Conservation (phyloP, 2,113 vertebrate species). For the Callospermophilus lateralis region DNA sequence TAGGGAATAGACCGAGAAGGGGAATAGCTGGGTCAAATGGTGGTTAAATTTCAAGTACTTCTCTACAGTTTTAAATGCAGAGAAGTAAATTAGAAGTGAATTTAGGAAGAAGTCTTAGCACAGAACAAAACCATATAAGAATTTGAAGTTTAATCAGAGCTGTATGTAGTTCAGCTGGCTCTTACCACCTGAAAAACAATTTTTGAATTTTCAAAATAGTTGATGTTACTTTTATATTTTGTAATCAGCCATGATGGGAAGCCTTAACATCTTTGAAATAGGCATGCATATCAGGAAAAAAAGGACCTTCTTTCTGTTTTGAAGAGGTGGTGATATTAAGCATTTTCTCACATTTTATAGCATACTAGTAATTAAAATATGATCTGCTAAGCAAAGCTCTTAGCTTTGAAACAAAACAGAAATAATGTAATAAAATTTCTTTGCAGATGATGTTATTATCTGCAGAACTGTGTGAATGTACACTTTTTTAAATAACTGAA, state of each 20-base stretch:
- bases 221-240: slow-evolving; percentile 13
- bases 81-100: background rate
- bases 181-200: background rate
- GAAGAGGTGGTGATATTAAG: background rate
- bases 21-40: no score
- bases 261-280: slow-evolving; percentile 24
- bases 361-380: slow-evolving; percentile 46
- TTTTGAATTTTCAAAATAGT: slow-evolving; percentile 31
- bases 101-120: slow-evolving; percentile 38
- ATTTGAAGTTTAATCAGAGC: slow-evolving; percentile 30
- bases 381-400: background rate
- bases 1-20: no score
- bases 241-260: background rate
- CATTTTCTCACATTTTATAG: slow-evolving; percentile 44
- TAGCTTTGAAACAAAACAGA: slow-evolving; percentile 16
- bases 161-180: background rate
- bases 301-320: background rate
- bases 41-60: slow-evolving; percentile 31
- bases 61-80: slow-evolving; percentile 17
- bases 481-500: slow-evolving; percentile 45
- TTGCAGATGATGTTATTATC: background rate
- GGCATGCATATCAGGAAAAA: background rate
- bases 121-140: slow-evolving; percentile 20
- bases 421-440: slow-evolving; percentile 45
- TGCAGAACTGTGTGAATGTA: slow-evolving; percentile 42